These are phyloP conservation scores for Diachasmimorpha longicaudata DNA, from an alignment of 1,140 invertebrate genomes.

Conservation along the genomic window DNA sequence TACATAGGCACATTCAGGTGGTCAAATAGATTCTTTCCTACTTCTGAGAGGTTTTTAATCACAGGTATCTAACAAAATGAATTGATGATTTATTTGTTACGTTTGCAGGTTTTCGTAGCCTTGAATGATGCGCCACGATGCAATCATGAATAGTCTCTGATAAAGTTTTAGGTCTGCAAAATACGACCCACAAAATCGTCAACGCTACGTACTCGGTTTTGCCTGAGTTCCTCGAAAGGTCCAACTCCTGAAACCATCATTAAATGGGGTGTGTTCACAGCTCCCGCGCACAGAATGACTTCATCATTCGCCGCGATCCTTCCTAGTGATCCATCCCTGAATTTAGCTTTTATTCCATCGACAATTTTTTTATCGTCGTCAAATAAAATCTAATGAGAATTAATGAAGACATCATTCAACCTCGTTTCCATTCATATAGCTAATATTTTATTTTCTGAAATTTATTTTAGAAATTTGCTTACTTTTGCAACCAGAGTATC, in stretches of 20 bases:
- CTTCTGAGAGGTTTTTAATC: constrained; percentile 62
- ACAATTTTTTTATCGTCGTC: constrained; percentile 37
- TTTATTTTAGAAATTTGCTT: not conserved
- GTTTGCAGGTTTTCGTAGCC: not conserved
- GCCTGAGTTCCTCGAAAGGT: constrained; percentile 58
- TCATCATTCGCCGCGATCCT: constrained; percentile 69
- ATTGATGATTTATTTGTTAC: not conserved
- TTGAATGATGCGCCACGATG: too few species aligned
- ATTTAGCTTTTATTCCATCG: constrained; percentile 63
- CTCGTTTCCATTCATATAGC: too few species aligned
- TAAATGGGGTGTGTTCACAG: constrained; percentile 74
- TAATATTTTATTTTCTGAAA: too few species aligned
- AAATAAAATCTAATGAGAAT: constrained; percentile 44
- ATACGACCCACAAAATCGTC: too few species aligned
- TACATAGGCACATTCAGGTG: constrained; percentile 76
- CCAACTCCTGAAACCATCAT: constrained; percentile 76
- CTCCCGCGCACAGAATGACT: constrained; percentile 74
- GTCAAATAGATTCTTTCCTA: constrained; percentile 74
- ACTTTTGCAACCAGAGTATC: constrained; percentile 71
- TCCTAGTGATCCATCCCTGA: constrained; percentile 50
- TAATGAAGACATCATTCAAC: not conserved
- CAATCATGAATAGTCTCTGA: too few species aligned
- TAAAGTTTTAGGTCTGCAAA: too few species aligned
- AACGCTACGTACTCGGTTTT: constrained; percentile 45
- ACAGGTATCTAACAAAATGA: constrained; percentile 57